Conservation (phyloP, 2,888 invertebrate genomes). For the Petrolisthes cinctipes region DNA sequence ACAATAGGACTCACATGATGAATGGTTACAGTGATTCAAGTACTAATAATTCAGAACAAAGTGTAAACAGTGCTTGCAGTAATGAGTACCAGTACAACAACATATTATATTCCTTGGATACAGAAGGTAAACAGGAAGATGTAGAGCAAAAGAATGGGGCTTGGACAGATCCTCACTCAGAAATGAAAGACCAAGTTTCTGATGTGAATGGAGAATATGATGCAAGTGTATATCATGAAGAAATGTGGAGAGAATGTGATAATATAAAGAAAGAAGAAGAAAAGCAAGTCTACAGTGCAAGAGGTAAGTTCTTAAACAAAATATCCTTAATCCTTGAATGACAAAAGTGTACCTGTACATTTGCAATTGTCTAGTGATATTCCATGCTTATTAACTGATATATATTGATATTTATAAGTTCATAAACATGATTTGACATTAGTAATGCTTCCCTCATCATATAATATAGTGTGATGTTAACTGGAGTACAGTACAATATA, state of each 20-base stretch:
- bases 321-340: too few relatives aligned
- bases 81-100: slow-evolving; percentile 6
- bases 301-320: background rate
- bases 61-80: slow-evolving; percentile 8
- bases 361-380: too few relatives aligned
- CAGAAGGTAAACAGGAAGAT: background rate
- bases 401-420: too few relatives aligned
- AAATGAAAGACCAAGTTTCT: background rate
- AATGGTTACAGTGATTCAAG: slow-evolving; percentile 30
- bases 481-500: background rate
- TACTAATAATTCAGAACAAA: slow-evolving; percentile 20
- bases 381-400: too few relatives aligned
- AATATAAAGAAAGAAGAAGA: background rate
- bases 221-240: background rate
- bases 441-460: too few relatives aligned
- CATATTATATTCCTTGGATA: background rate
- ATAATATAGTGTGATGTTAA: background rate
- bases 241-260: slow-evolving; percentile 1
- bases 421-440: too few relatives aligned
- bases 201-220: background rate
- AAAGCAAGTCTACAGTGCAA: background rate
- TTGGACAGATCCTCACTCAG: background rate
- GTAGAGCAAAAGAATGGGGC: background rate
- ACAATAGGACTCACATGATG: slow-evolving; percentile 20
- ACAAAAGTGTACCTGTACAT: too few relatives aligned